phyloP scores from a whole-genome alignment of 2,888 invertebrate species.

The Xanthostigma xanthostigma region DNA sequence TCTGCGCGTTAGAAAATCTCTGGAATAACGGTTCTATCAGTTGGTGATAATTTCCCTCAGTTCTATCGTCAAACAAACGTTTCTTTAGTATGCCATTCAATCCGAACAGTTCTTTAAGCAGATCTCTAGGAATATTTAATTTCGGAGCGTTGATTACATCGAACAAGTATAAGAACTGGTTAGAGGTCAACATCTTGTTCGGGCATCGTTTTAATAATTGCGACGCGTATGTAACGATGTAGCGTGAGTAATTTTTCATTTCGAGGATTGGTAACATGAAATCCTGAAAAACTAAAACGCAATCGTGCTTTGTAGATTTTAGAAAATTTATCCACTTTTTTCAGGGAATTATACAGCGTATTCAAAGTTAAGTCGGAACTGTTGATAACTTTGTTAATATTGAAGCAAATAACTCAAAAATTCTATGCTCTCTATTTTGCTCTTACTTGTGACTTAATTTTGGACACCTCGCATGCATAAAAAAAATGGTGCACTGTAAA shows the following conservation, averaged over 20 bases:
- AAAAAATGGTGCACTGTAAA: too few species aligned
- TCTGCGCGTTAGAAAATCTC: slow-evolving; percentile 39
- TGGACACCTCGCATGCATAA: too few species aligned
- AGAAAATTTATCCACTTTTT: not conserved
- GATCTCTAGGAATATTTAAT: slow-evolving; percentile 36
- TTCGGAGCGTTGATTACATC: slow-evolving; percentile 42
- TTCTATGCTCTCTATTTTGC: too few species aligned
- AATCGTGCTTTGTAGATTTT: slow-evolving; percentile 2
- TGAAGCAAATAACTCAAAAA: too few species aligned
- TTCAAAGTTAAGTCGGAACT: too few species aligned
- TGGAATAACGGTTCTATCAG: slow-evolving; percentile 50
- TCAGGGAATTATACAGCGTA: not conserved
- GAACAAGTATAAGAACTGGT: slow-evolving; percentile 43
- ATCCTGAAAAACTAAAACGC: slow-evolving; percentile 52
- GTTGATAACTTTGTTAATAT: too few species aligned
- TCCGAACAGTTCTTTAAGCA: slow-evolving; percentile 36
- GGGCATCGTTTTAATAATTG: slow-evolving; percentile 18
- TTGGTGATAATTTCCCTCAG: slow-evolving; percentile 25
- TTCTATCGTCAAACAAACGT: slow-evolving; percentile 22
- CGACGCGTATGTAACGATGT: slow-evolving; percentile 44
- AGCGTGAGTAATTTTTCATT: slow-evolving; percentile 51
- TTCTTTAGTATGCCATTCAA: slow-evolving; percentile 27
- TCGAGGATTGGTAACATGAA: slow-evolving; percentile 58
- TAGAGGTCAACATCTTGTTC: slow-evolving; percentile 19
- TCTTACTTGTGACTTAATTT: too few species aligned